Percentiles rank a stretch among this genome's conserved stretches.
Conservation (phyloP, 2,888 invertebrate genomes). For the Harpagoxenus sublaevis region DNA sequence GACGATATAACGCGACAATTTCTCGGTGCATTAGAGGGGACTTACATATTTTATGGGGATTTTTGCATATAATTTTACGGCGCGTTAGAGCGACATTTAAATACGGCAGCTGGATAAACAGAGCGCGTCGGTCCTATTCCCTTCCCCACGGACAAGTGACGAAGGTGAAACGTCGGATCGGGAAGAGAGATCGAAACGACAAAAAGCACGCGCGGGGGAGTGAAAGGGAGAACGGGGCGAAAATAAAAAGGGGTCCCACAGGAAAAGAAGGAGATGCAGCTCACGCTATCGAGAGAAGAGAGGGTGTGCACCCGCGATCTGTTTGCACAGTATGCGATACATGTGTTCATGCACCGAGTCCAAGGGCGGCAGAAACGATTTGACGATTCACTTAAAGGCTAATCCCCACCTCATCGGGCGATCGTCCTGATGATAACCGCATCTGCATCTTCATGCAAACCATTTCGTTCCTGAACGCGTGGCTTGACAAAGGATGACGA, state of each 20-base stretch:
- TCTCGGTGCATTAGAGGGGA: conserved; percentile 85
- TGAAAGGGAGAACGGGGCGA: conserved; percentile 65
- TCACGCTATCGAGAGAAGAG: conserved; percentile 61
- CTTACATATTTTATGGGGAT: conserved; percentile 85
- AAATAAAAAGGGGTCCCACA: conserved; percentile 61
- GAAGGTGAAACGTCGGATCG: conserved; percentile 51
- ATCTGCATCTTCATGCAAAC: conserved; percentile 63
- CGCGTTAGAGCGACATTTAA: conserved; percentile 85
- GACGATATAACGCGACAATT: conserved; percentile 81
- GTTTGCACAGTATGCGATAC: conserved; percentile 85
- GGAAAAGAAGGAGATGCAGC: conserved; percentile 71
- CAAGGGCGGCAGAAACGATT: conserved; percentile 78
- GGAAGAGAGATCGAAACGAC: conserved; percentile 54
- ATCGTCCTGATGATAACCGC: conserved; percentile 68
- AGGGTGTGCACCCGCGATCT: conserved; percentile 76
- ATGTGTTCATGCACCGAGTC: conserved; percentile 80
- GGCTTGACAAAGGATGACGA: not conserved
- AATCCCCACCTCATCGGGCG: conserved; percentile 78
- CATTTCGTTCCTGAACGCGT: not conserved
- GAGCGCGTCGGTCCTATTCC: conserved; percentile 63
- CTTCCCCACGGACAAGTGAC: conserved; percentile 38
- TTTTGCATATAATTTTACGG: conserved; percentile 86
- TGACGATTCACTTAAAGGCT: conserved; percentile 84
- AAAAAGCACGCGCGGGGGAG: conserved; percentile 47
- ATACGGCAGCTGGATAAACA: conserved; percentile 86